Base-by-base conservation (phyloP, 1,140 invertebrate species). In the Penaeus japonicus region DNA sequence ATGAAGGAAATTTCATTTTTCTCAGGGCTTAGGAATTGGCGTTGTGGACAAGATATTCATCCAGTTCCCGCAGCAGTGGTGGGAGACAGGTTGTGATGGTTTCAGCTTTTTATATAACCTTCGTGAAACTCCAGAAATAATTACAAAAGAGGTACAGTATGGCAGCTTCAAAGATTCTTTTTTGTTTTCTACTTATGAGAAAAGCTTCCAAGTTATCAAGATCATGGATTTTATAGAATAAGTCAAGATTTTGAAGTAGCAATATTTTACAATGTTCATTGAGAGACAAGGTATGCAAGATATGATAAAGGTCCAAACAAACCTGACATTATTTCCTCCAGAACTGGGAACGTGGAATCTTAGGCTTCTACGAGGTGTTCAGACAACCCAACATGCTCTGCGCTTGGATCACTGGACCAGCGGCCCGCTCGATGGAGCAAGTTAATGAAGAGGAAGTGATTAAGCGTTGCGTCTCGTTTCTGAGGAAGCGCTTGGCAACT, bases 61-160 rank as follows among this genome's bases (percentile, higher is more conserved):
- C n/a, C 47, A 88, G 55, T 88, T 88, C 77, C 47, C 80, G 54
- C 65, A 88, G 47, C 87, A 77, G 39, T 88, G 87, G 87, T 88
- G 87, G 87, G 70, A 35, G 35, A 81, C 73, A 20, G 59, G 78
- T n/a, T 88, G 87, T 78, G 70, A 84, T 78, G 87, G 87, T 15
- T 88, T 88, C 55, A 88, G 80, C 30, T 77, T 88, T 35, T 62
- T 88, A 32, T 32, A 30, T 12, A 27, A 75, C 35, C 80, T 39
- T 32, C 4, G 57, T n/a, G 80, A 88, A 27, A 65, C 59, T 24
- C 70, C 65, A 27, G 35, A 17, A 22, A 24, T 3, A 22, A 84
- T 84, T 62, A 88, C 80, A 75, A 59, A 84, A 47, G 80, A 88
- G 65, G 87, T 84, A 78, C 39, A 62, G 24, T 53, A 39, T 30